Evolutionary conservation across 2,888 invertebrate species (phyloP), one percentile per base, ranked within the genome.

Genomic region (Noctua janthina): DNA sequence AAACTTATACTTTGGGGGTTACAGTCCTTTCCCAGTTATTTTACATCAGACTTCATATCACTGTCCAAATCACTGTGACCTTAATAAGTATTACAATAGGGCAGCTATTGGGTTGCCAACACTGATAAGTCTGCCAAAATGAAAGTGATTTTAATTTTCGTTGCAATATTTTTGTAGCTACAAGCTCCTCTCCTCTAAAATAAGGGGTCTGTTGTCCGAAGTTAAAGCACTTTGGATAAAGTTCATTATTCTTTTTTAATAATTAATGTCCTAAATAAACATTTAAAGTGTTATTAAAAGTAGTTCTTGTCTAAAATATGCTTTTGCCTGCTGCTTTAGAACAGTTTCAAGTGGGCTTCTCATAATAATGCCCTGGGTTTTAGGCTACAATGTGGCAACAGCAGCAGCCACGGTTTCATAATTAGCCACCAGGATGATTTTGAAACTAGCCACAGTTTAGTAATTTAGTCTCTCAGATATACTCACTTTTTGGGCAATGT

Each of bases 401-500:
- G 2, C 6, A 23, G 11, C 20, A 66, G 66, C 66, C 20, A 64
- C 20, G 20, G 64, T 10, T 10, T 35, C 35, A 64, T 35, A 7
- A 64, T 64, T 3, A 29, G n/a, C n/a, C n/a, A 5, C 13, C 59
- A 59, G 13, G 59, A n/a, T 59, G 62, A 13, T 62, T 29, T 29
- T 29, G 15, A 62, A 35, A 20, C 20, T 35, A n/a, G n/a, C n/a
- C n/a, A n/a, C n/a, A n/a, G n/a, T n/a, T n/a, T 62, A 15, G 29
- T 6, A 6, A 62, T 13, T 20, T n/a, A 46, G 15, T n/a, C 5
- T 46, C 46, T 66, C 15, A 46, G 13, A n/a, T 43, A 43, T 68
- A 68, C 68, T 68, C 89, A 96, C 96, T 92, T 90, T 95, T 95
- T 73, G 93, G 86, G 84, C 96, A 96, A 54, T 94, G 90, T 56